Conservation (phyloP, 2,113 vertebrate genomes). For the Reinhardtius hippoglossoides region DNA sequence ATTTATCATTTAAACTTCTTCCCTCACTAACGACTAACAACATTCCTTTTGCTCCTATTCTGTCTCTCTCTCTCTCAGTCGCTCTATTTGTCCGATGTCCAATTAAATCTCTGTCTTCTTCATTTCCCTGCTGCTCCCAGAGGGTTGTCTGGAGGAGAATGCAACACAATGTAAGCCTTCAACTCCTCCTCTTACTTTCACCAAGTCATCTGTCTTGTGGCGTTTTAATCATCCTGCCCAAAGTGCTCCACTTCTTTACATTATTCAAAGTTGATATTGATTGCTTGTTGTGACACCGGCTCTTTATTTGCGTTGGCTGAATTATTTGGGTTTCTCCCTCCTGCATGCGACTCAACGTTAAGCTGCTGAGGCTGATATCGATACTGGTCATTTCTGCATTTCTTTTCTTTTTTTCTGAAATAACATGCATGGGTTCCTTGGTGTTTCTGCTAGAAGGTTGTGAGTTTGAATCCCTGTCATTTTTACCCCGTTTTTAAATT, state of each 20-base stretch:
- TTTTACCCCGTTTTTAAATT: not conserved
- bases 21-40: slow-evolving; percentile 64
- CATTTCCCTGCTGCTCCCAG: slow-evolving; percentile 90
- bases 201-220: slow-evolving; percentile 79
- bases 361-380: slow-evolving; percentile 14
- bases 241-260: slow-evolving; percentile 25
- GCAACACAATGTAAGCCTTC: slow-evolving; percentile 94
- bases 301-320: slow-evolving; percentile 34
- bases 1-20: slow-evolving; percentile 73
- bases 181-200: slow-evolving; percentile 83
- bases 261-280: slow-evolving; percentile 55
- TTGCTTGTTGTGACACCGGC: slow-evolving; percentile 47
- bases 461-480: slow-evolving; percentile 4
- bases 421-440: not conserved
- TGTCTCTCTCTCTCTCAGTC: slow-evolving; percentile 41
- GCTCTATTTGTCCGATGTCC: slow-evolving; percentile 77
- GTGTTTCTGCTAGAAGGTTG: not conserved
- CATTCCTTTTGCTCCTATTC: slow-evolving; percentile 50
- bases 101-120: slow-evolving; percentile 88
- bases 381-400: not conserved
- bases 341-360: not conserved
- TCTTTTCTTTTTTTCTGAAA: slow-evolving; percentile 4
- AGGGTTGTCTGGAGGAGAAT: slow-evolving; percentile 98
- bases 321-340: slow-evolving; percentile 13
- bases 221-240: slow-evolving; percentile 62